phyloP scores from a whole-genome alignment of 2,113 vertebrate species.

The Naja naja region DNA sequence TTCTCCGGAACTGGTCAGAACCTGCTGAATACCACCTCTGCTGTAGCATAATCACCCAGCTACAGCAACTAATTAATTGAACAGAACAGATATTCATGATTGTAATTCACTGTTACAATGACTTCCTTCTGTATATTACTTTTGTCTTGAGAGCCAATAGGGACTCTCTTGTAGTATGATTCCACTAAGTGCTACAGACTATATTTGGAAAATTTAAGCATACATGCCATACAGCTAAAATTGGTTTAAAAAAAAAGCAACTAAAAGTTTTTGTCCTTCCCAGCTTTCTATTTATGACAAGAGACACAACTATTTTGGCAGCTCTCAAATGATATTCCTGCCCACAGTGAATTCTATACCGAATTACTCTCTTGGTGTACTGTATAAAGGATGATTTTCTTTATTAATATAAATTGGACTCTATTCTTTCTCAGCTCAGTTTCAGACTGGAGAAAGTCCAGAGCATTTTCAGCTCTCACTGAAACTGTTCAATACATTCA shows the following conservation, averaged over 20 bases:
- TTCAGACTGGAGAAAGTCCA: slow-evolving; percentile 7
- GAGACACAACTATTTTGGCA: slow-evolving; percentile 9
- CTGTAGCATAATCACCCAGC: not conserved
- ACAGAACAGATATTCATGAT: not conserved
- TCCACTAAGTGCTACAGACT: not conserved
- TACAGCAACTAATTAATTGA: not conserved
- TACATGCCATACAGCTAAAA: not conserved
- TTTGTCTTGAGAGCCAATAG: not conserved
- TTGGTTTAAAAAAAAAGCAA: not conserved
- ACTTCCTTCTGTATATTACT: not conserved
- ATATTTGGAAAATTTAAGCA: not conserved
- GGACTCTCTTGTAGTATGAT: not conserved
- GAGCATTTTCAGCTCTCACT: not conserved
- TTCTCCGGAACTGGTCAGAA: too few species aligned
- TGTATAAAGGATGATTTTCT: slow-evolving; percentile 25
- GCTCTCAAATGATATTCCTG: not conserved
- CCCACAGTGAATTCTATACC: not conserved
- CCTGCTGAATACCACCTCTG: too few species aligned
- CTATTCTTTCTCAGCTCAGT: slow-evolving; percentile 22
- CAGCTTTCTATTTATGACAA: not conserved
- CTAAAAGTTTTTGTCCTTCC: not conserved
- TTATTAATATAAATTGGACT: slow-evolving; percentile 49
- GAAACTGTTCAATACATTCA: not conserved
- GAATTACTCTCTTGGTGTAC: slow-evolving; percentile 29
- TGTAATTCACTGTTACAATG: not conserved